A percentile compares a stretch with the other conserved stretches of the same genome.
Conservation (phyloP, 1,140 invertebrate species). For the Manduca sexta region DNA sequence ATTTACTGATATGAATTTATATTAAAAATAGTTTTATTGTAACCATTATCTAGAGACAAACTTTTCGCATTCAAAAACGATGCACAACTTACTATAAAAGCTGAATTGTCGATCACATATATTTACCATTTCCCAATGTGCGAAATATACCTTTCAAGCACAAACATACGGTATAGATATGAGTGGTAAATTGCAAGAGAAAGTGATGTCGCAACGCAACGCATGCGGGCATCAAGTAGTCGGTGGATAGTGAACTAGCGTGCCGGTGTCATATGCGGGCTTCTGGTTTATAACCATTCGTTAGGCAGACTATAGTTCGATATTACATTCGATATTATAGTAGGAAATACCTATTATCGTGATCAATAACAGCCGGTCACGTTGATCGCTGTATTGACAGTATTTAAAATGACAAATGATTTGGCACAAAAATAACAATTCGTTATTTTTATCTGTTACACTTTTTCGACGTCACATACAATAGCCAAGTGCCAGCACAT, state of each 20-base stretch:
- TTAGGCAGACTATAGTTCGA: not conserved
- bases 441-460: not conserved
- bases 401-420: conserved; percentile 9
- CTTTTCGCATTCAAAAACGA: too few species aligned
- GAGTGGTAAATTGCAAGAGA: conserved; percentile 22
- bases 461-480: not conserved
- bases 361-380: conserved; percentile 3
- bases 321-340: not conserved
- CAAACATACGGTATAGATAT: not conserved
- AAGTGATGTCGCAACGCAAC: conserved; percentile 63
- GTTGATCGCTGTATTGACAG: conserved; percentile 5
- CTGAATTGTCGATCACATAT: too few species aligned
- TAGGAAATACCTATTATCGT: conserved; percentile 1
- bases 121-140: too few species aligned
- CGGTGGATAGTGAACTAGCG: conserved; percentile 21
- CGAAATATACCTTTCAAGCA: too few species aligned
- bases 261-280: conserved; percentile 18
- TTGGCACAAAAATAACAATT: conserved; percentile 4
- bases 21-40: too few species aligned
- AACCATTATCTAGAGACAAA: too few species aligned
- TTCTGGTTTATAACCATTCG: not conserved
- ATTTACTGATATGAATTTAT: too few species aligned
- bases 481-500: not conserved
- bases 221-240: conserved; percentile 19
- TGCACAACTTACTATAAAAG: too few species aligned